Base-by-base conservation (phyloP, 2,113 vertebrate genomes). In the Elanoides forficatus region DNA sequence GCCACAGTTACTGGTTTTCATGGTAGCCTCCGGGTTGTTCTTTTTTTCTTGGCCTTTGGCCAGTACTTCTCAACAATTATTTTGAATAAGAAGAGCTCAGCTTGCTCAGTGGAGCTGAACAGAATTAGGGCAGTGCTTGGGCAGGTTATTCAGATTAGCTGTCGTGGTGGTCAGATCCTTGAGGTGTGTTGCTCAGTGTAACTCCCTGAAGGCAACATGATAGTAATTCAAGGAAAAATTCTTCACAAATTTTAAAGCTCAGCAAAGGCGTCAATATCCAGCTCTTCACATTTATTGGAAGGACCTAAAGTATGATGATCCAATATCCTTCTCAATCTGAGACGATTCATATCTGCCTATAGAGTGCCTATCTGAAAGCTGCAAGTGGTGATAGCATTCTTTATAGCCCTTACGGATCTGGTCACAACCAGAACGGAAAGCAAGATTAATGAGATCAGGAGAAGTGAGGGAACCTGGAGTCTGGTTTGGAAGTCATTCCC, bases 321-420 rank as follows among this genome's bases (percentile, higher is more conserved):
- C 17, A 72, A 17, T 29, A 40, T 59, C 9, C 21, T 81, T 79
- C 20, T 80, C 48, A 19, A 11, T 42, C 11, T n/a, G 17, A 72
- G 25, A 72, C 58, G 11, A 55, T 67, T 55, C 29, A 1, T 50
- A 32, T 50, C 29, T 86, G 20, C 10, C 11, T 29, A 4, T 36
- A 76, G 8, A 72, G 7, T 1, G 1, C 2, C 27, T 63, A 50
- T 63, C 19, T 0, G 0, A 50, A 72, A 82, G 20, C 20, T 66
- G 12, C 17, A 55, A 30, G 4, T 30, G 5, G 1, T 80, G 17
- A 36, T 1, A 29, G 3, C 17, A 18, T 73, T 83, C 26, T 84
- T 2, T 25, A 16, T 18, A 73, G 3, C 13, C 7, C 36, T 52
- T 56, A 7, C 32, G 7, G 10, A 52, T 84, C 23, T 81, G 30